Evolutionary conservation across 2,797 vertebrate genomes (phyloP), one percentile per base, ranked within the genome.

Genomic region (Lacerta viridis): DNA sequence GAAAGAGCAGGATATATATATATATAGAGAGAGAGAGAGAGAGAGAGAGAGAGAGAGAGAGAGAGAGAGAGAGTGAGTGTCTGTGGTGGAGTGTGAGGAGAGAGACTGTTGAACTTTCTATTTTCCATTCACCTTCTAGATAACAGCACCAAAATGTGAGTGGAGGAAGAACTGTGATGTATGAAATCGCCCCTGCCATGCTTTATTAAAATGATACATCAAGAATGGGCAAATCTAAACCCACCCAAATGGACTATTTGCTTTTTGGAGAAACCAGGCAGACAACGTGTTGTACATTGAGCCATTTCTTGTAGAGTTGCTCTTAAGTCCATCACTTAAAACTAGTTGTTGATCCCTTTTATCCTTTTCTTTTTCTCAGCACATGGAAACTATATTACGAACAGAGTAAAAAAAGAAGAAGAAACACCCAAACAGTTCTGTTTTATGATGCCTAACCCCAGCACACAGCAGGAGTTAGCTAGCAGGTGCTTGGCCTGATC

Each of bases 291-390:
- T 85, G 10, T 23, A 76, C 59, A 75, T 7, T 66, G 59, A 84
- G 17, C 87, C 74, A 85, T 84, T 94, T 93, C 79, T 87, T 89
- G 86, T 90, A 87, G 33, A 64, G 86, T 89, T 77, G 91, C 93
- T 91, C 81, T 96, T 93, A 91, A 90, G 87, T 88, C 90, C 71
- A 80, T 55, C 86, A 87, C 85, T 93, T 91, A 87, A 93, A 91
- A 27, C 41, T 55, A 11, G 23, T 69, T 66, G 11, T 11, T 25
- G 55, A 27, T 89, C 55, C 83, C 27, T 77, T 55, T 55, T 55
- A 55, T 55, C 15, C 50, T 55, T 55, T 55, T 55, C 50, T 15
- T 5, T 71, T 87, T 66, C 33, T 61, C 50, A 94, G 91, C 29
- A 87, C 87, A 83, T 50, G 91, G 91, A 95, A 93, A 82, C 27